Evolutionary conservation across 2,113 vertebrate species (phyloP).

Genomic region (Arothron firmamentum): DNA sequence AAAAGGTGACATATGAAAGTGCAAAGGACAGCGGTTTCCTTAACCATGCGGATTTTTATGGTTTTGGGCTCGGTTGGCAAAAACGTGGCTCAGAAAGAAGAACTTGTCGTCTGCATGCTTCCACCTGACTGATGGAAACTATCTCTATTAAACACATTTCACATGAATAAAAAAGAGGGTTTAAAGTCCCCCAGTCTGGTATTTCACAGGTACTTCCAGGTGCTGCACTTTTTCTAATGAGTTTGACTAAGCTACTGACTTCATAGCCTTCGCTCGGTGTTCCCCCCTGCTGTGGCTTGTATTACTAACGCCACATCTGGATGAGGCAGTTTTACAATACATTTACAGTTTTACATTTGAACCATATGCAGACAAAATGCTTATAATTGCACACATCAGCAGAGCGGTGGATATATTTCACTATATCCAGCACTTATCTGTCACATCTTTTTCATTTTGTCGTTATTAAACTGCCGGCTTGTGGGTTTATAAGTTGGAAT

Average conservation of each 20-base stretch:
- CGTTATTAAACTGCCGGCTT: slow-evolving; percentile 8
- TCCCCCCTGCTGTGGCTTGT: slow-evolving; percentile 59
- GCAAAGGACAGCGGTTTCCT: slow-evolving; percentile 55
- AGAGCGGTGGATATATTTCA: slow-evolving; percentile 18
- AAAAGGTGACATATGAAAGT: slow-evolving; percentile 56
- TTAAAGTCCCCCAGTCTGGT: neutral
- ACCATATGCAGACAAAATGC: slow-evolving; percentile 50
- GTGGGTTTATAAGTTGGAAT: slow-evolving; percentile 15
- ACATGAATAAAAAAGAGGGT: too few relatives aligned
- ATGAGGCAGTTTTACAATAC: slow-evolving; percentile 53
- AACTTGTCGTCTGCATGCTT: neutral
- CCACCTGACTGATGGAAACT: neutral
- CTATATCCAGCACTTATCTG: neutral
- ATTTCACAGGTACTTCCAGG: slow-evolving; percentile 50
- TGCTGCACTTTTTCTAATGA: slow-evolving; percentile 52
- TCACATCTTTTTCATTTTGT: slow-evolving; percentile 5
- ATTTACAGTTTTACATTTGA: slow-evolving; percentile 58
- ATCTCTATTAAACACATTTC: too few relatives aligned
- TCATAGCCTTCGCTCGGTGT: slow-evolving; percentile 47
- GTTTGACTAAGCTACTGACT: slow-evolving; percentile 58
- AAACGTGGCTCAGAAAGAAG: slow-evolving; percentile 40
- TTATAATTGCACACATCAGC: slow-evolving; percentile 23
- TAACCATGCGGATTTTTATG: slow-evolving; percentile 54
- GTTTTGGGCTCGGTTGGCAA: slow-evolving; percentile 43
- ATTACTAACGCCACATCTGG: slow-evolving; percentile 67